Conservation (phyloP, 2,888 invertebrate genomes). For the Polyommatus iphigenia region DNA sequence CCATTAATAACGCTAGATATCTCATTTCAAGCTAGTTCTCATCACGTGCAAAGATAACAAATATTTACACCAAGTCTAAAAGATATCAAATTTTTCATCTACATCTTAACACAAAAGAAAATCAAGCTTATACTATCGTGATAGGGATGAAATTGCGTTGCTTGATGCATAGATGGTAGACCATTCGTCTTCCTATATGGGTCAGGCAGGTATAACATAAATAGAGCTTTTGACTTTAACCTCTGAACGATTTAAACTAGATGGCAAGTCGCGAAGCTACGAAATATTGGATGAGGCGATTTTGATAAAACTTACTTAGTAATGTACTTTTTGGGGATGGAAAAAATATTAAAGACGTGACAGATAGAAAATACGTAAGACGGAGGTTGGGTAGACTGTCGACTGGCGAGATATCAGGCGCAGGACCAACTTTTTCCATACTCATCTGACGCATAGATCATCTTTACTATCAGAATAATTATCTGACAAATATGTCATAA, state of each 20-base stretch:
- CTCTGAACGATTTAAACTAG: constrained; percentile 52
- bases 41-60: constrained; percentile 23
- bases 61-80: constrained; percentile 24
- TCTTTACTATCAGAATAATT: too few relatives aligned
- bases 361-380: not conserved
- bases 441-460: not conserved
- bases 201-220: constrained; percentile 43
- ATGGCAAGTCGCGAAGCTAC: constrained; percentile 41
- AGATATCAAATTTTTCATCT: constrained; percentile 25
- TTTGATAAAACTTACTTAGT: not conserved
- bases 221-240: constrained; percentile 53
- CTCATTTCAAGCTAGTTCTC: constrained; percentile 19
- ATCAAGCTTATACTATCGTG: too few relatives aligned
- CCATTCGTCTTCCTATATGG: constrained; percentile 38
- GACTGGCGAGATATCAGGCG: not conserved
- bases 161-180: not conserved
- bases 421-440: not conserved
- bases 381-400: not conserved
- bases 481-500: too few relatives aligned
- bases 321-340: not conserved
- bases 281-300: constrained; percentile 39
- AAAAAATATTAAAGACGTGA: not conserved
- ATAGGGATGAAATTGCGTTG: not conserved
- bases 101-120: too few relatives aligned
- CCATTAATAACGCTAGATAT: constrained; percentile 5